A percentile compares a stretch with the other conserved stretches of the same genome.
These are phyloP conservation scores for Lipotes vexillifer DNA, from an alignment of 2,113 vertebrate genomes.

Conservation along the genomic window DNA sequence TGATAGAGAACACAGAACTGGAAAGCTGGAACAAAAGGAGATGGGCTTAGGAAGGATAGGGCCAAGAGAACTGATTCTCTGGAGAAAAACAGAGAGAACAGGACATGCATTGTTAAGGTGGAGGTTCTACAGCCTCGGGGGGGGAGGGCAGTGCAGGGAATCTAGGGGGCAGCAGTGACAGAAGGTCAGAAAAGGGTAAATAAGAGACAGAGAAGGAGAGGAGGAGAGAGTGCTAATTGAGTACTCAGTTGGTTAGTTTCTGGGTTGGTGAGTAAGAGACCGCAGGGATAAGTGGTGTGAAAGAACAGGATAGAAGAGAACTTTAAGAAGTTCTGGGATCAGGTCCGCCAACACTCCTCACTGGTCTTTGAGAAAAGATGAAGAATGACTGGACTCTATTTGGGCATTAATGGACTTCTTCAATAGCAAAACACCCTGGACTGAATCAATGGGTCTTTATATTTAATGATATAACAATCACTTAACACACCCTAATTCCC, in stretches of 20 bases:
- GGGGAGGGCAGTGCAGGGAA: accelerated
- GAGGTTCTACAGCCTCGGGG: accelerated
- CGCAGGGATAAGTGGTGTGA: not conserved
- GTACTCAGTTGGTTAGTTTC: not conserved
- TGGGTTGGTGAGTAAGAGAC: not conserved
- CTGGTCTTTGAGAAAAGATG: not conserved
- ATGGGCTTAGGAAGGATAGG: not conserved
- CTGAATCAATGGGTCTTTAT: not conserved
- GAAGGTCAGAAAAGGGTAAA: not conserved
- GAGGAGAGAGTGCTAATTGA: not conserved
- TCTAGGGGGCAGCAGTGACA: accelerated
- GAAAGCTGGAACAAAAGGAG: not conserved
- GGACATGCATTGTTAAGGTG: not conserved
- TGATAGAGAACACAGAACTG: not conserved
- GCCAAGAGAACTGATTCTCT: not conserved
- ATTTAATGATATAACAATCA: not conserved
- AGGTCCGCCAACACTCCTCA: not conserved
- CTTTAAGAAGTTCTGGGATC: not conserved
- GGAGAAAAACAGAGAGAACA: not conserved
- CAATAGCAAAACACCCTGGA: not conserved
- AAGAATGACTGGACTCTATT: not conserved
- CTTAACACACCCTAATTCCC: not conserved
- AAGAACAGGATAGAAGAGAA: not conserved
- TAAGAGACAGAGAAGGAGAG: not conserved
- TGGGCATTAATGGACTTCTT: not conserved